Percentiles rank a stretch among this genome's conserved stretches.
phyloP scores from a whole-genome alignment of 1,140 invertebrate genomes.

The Stegodyphus mimosarum region DNA sequence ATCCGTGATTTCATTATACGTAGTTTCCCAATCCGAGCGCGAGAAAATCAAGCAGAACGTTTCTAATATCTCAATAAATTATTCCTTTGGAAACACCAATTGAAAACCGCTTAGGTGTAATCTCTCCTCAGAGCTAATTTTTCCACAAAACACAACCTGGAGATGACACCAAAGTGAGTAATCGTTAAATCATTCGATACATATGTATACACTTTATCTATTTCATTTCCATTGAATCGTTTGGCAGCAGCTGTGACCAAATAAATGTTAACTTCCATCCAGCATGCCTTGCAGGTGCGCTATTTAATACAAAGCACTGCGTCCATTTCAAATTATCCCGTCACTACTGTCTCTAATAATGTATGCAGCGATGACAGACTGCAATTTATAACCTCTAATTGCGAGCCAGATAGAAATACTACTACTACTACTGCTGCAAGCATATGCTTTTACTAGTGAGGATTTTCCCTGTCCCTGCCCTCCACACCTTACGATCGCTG shows the following conservation, averaged over 20 bases:
- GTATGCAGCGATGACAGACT: conserved; percentile 47
- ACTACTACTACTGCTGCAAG: neutral
- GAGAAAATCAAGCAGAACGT: no score
- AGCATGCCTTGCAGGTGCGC: conserved; percentile 35
- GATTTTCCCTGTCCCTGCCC: no score
- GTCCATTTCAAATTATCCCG: neutral
- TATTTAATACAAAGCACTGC: conserved; percentile 50
- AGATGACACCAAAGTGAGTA: neutral
- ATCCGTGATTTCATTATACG: no score
- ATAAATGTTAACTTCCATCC: conserved; percentile 28
- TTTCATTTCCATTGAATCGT: neutral
- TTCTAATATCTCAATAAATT: no score
- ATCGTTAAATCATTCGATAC: conserved; percentile 28
- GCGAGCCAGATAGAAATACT: conserved; percentile 2
- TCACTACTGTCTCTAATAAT: conserved; percentile 9
- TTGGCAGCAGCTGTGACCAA: conserved; percentile 29
- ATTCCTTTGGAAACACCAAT: no score
- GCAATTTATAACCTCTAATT: conserved; percentile 58
- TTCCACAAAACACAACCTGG: no score
- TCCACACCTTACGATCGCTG: conserved; percentile 13
- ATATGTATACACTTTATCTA: conserved; percentile 47
- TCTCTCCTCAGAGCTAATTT: no score
- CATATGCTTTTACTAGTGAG: no score
- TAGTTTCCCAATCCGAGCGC: no score
- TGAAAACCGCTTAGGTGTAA: no score